Base-by-base conservation (phyloP, 2,888 invertebrate species). In the Tenthredo scrophulariae region DNA sequence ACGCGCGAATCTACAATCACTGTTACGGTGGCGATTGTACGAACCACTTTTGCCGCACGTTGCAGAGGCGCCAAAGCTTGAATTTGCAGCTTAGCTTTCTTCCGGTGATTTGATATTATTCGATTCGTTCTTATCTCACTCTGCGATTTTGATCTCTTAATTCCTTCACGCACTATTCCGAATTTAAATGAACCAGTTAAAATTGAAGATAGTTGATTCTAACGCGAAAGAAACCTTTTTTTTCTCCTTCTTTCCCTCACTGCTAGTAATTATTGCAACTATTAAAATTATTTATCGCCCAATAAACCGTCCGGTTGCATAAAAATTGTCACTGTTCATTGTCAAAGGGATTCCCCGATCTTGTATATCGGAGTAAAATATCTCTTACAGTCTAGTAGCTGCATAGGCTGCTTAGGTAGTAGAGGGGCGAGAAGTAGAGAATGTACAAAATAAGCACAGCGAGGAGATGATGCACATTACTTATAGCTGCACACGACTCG, bases 391-490 rank as follows among this genome's bases (percentile, higher is more conserved):
- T 37, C 2, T 33, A 37, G 70, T 2, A 70, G 5, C 46, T 54
- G n/a, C 37, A n/a, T 33, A 9, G 33, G 70, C 62, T 22, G 62
- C 10, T 54, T 62, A 26, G 10, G 26, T 13, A 37, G 33, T 15
- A n/a, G 70, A 70, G 70, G 37, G 13, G n/a, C n/a, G 70, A 70
- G 37, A 70, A 70, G 70, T 70, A 10, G 70, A 70, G 70, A 70
- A 70, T 70, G 70, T 33, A 70, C 37, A 70, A 29, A 70, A 37
- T 70, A 70, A 37, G 70, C 18, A 37, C 70, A 70, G 37, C 37
- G 1, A 37, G 70, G 37, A 15, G 70, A 70, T 37, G n/a, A 70
- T 70, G 70, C 37, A 37, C 62, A 62, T 62, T 62, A 26, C 26
- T 26, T 46, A 46, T 4, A 70, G 37, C 70, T 70, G 33, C n/a